A percentile compares a stretch with the other conserved stretches of the same genome.
Conservation (phyloP, 2,797 vertebrate species). For the Ctenochaetus hawaiiensis region DNA sequence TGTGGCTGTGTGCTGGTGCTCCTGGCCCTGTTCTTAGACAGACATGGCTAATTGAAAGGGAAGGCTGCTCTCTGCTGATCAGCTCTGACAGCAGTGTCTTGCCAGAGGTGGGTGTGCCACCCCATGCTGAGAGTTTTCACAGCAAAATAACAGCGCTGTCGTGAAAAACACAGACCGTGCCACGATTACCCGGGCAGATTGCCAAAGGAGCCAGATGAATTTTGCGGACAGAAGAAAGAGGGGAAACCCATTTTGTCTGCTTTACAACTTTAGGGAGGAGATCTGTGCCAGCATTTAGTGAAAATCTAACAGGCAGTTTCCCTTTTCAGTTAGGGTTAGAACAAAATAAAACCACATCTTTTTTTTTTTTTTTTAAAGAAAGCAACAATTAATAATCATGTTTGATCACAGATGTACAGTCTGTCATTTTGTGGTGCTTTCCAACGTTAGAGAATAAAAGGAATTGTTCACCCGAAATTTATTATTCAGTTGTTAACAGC, state of each 20-base stretch:
- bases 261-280: slow-evolving; percentile 64
- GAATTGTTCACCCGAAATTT: slow-evolving; percentile 30
- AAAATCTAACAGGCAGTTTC: slow-evolving; percentile 52
- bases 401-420: slow-evolving; percentile 62
- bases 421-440: slow-evolving; percentile 47
- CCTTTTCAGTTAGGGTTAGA: slow-evolving; percentile 46
- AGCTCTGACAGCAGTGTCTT: slow-evolving; percentile 83
- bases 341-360: slow-evolving; percentile 41
- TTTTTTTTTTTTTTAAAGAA: slow-evolving; percentile 22
- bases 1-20: slow-evolving; percentile 70
- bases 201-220: slow-evolving; percentile 83
- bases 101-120: slow-evolving; percentile 85
- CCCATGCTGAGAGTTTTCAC: slow-evolving; percentile 85
- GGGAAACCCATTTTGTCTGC: slow-evolving; percentile 74
- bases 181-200: slow-evolving; percentile 77
- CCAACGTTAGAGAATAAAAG: slow-evolving; percentile 57
- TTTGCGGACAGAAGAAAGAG: slow-evolving; percentile 70
- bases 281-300: slow-evolving; percentile 58
- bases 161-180: slow-evolving; percentile 75
- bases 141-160: slow-evolving; percentile 79
- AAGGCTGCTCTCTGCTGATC: slow-evolving; percentile 85
- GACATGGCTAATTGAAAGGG: slow-evolving; percentile 88
- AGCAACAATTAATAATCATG: slow-evolving; percentile 44
- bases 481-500: slow-evolving; percentile 47
- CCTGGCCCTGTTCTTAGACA: slow-evolving; percentile 80